Base-by-base conservation (phyloP, 2,113 vertebrate species). In the Leuciscus idus region DNA sequence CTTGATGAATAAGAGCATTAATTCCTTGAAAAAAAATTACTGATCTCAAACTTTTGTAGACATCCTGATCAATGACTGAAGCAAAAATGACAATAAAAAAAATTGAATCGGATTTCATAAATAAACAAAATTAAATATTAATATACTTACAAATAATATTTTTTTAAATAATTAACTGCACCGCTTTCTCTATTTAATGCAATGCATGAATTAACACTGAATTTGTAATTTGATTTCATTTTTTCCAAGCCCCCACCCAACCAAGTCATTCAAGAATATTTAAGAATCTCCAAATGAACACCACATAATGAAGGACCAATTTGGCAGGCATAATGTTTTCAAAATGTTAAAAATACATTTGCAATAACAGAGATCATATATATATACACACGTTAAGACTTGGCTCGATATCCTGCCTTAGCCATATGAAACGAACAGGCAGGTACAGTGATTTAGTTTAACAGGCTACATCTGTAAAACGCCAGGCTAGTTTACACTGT, bases 381-480 rank as follows among this genome's bases (percentile, higher is more conserved):
- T 50, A 82, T 7, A 83, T 26, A 82, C 39, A 91, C 92, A 94
- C 88, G 89, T 86, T 55, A 87, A 92, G 91, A 90, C 89, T 84
- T 48, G 62, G 48, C 90, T 84, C 90, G 91, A 92, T 90, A 90
- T 90, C 90, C 90, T 86, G 86, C 87, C 92, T 89, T 91, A 91
- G 79, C 46, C 48, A 79, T 87, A 90, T 91, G 90, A 90, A 90
- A 68, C 30, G 92, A 93, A 94, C 93, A 94, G 91, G 92, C 93
- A 94, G 92, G 92, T 94, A 93, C 92, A 93, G 92, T 92, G 92
- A 93, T 94, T 93, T 91, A 87, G 86, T 94, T 92, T 87, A 93
- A 94, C 93, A 93, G 93, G 91, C 91, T 90, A 93, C 93, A 93
- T 93, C 91, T 95, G 93, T 94, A 93, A 94, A 94, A 93, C 80